phyloP scores from a whole-genome alignment of 2,888 invertebrate species.

The Cetonia aurata region DNA sequence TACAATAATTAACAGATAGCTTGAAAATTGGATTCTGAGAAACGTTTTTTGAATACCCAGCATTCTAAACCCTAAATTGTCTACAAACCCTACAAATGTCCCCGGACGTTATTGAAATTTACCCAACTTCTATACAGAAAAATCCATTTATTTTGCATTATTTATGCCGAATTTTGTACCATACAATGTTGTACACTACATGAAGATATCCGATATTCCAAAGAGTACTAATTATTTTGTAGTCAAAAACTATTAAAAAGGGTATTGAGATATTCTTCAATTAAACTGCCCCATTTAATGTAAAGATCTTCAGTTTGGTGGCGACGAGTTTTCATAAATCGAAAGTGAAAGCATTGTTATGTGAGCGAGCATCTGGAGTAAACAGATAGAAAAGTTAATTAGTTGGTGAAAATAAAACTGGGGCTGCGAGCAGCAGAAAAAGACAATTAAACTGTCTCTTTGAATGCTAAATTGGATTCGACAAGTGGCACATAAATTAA shows the following conservation, averaged over 20 bases:
- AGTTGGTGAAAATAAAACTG: constrained; percentile 33
- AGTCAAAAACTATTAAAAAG: constrained; percentile 31
- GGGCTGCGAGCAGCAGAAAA: constrained; percentile 5
- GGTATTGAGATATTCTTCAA: neutral
- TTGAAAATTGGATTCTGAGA: too few relatives aligned
- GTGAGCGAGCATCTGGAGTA: constrained; percentile 1
- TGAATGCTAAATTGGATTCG: constrained; percentile 34
- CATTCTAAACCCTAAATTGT: too few relatives aligned
- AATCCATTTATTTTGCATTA: too few relatives aligned
- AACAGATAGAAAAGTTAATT: constrained; percentile 35
- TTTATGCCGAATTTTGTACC: too few relatives aligned
- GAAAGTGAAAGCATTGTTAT: neutral
- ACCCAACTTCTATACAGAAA: too few relatives aligned
- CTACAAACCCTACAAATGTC: too few relatives aligned
- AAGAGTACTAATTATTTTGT: too few relatives aligned
- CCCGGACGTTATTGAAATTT: too few relatives aligned
- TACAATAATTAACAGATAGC: too few relatives aligned
- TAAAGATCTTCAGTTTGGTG: neutral
- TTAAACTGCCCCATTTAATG: constrained; percentile 3
- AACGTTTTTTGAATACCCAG: too few relatives aligned
- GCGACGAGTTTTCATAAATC: neutral
- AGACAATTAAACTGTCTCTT: constrained; percentile 35
- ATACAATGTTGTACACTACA: too few relatives aligned
- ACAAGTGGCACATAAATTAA: constrained; percentile 40
- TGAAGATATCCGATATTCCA: too few relatives aligned